Evolutionary conservation across 2,113 vertebrate species (phyloP).

Genomic region (Atractosteus spatula): DNA sequence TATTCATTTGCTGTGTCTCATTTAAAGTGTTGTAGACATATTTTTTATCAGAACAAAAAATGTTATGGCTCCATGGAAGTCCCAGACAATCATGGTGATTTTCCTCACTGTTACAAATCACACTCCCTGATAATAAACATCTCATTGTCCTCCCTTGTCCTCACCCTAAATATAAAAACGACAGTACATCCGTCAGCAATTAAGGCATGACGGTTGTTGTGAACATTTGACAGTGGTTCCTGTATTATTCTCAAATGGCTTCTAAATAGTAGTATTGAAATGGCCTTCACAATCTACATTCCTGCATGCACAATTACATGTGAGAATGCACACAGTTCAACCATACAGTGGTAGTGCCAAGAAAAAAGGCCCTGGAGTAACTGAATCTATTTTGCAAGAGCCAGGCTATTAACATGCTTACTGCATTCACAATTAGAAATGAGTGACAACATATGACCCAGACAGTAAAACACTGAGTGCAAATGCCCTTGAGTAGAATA

Average conservation of each 20-base stretch:
- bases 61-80: no score
- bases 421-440: not conserved
- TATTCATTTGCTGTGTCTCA: no score
- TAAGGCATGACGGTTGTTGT: no score
- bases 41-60: no score
- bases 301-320: slow-evolving; percentile 3
- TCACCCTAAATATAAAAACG: no score
- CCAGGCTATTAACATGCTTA: slow-evolving; percentile 6
- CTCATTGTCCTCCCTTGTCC: no score
- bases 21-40: no score
- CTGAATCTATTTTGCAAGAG: not conserved
- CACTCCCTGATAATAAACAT: no score
- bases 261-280: slow-evolving; percentile 1
- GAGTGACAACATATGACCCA: slow-evolving; percentile 6
- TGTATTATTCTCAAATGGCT: not conserved
- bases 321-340: not conserved
- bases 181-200: no score
- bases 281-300: not conserved
- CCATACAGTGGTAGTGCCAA: slow-evolving; percentile 1
- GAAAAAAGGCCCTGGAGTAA: slow-evolving; percentile 6
- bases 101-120: no score
- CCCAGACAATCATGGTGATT: no score
- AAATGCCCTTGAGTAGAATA: not conserved
- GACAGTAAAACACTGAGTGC: not conserved
- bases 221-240: no score